These are phyloP conservation scores for Drosophila multiciliata DNA, from an alignment of 2,888 invertebrate genomes.

Conservation along the genomic window DNA sequence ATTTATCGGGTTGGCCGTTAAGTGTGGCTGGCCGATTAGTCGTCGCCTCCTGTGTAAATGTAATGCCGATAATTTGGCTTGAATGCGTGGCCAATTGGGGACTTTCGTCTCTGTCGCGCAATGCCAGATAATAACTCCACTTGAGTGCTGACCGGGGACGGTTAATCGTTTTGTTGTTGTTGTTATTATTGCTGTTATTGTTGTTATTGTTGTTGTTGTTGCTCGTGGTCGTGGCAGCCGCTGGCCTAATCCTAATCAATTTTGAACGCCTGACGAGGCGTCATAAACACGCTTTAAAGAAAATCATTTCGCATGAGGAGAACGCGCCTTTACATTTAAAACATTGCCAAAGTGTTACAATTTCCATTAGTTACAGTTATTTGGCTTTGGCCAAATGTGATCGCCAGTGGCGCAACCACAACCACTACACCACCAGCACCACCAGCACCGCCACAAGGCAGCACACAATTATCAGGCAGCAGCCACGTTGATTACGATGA, in stretches of 20 bases:
- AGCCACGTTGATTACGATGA: conserved; percentile 75
- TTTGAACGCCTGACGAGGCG: conserved; percentile 78
- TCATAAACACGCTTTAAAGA: conserved; percentile 76
- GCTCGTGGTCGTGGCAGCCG: conserved; percentile 36
- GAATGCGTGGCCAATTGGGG: conserved; percentile 65
- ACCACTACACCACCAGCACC: conserved; percentile 1
- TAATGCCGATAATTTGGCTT: conserved; percentile 76
- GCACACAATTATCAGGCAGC: conserved; percentile 72
- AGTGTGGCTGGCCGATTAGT: conserved; percentile 53
- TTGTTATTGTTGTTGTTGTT: conserved; percentile 19
- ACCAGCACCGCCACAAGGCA: conserved; percentile 36
- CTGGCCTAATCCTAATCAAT: conserved; percentile 76
- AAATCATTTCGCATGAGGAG: conserved; percentile 61
- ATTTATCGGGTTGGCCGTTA: conserved; percentile 30
- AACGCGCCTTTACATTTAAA: conserved; percentile 55
- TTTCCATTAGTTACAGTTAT: conserved; percentile 81
- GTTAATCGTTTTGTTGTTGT: conserved; percentile 46
- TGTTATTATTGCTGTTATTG: conserved; percentile 12
- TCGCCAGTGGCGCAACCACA: conserved; percentile 69
- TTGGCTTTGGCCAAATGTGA: conserved; percentile 65
- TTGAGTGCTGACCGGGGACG: conserved; percentile 39
- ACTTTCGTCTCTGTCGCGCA: conserved; percentile 41
- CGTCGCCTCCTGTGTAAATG: conserved; percentile 63
- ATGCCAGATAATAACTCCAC: conserved; percentile 54
- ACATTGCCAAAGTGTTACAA: conserved; percentile 78